A percentile compares a stretch with the other conserved stretches of the same genome.
Evolutionary conservation across 2,797 vertebrate genomes (phyloP).

Genomic region (Enteromius thamalakanensis): DNA sequence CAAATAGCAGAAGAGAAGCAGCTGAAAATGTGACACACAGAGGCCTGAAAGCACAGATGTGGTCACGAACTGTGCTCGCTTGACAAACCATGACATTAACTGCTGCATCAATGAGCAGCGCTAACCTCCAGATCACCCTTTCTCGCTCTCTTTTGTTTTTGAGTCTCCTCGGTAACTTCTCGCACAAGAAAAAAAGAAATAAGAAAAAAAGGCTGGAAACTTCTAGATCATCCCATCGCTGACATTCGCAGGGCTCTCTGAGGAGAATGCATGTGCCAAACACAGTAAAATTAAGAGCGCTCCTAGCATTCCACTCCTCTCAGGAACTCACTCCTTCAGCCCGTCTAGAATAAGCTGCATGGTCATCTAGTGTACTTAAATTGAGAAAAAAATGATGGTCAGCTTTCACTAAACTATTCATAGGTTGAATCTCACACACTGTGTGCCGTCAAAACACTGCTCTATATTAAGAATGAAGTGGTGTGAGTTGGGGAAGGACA

Average conservation of each 20-base stretch:
- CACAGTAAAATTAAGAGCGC: conserved; percentile 37
- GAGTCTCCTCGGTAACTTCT: not conserved
- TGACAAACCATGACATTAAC: conserved; percentile 18
- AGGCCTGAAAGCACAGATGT: conserved; percentile 19
- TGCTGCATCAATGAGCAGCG: not conserved
- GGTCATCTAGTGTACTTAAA: conserved; percentile 14
- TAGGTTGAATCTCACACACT: not conserved
- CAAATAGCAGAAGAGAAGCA: not conserved
- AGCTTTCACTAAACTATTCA: not conserved
- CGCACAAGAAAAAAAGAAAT: conserved; percentile 6
- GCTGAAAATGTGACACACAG: not conserved
- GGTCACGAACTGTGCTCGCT: not conserved
- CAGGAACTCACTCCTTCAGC: conserved; percentile 43
- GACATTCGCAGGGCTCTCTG: conserved; percentile 30
- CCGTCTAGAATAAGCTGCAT: conserved; percentile 3
- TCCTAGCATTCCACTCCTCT: conserved; percentile 35
- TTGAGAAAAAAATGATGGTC: not conserved
- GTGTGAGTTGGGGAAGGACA: not conserved
- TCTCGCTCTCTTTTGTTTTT: conserved; percentile 19
- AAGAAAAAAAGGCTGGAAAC: conserved; percentile 6
- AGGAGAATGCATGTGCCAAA: conserved; percentile 24
- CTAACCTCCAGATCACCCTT: conserved; percentile 22
- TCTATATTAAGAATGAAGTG: not conserved
- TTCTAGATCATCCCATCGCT: conserved; percentile 36
- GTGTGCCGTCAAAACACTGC: not conserved